phyloP scores from a whole-genome alignment of 2,113 vertebrate genomes.

The Anoplopoma fimbria region DNA sequence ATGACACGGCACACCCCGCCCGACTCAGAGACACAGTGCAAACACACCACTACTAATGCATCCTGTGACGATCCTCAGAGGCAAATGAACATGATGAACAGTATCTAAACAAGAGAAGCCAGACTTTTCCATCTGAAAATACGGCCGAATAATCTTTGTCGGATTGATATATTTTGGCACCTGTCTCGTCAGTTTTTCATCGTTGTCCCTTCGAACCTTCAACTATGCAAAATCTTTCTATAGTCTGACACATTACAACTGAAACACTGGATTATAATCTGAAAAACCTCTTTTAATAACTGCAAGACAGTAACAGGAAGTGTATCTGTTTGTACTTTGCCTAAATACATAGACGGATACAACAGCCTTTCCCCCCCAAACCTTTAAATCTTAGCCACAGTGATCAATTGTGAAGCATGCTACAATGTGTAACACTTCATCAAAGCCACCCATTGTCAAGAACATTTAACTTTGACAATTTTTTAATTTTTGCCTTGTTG shows the following conservation, averaged over 20 bases:
- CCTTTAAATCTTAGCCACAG: not conserved
- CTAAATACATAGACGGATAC: not conserved
- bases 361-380: not conserved
- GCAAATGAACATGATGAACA: not conserved
- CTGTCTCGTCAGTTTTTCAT: not conserved
- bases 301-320: not conserved
- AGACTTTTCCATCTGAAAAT: not conserved
- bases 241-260: not conserved
- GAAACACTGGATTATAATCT: not conserved
- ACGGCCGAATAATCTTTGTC: not conserved
- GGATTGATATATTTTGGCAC: not conserved
- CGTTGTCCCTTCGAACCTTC: not conserved
- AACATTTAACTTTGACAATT: not conserved
- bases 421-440: not conserved
- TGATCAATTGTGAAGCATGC: not conserved
- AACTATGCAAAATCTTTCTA: not conserved
- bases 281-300: not conserved
- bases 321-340: not conserved
- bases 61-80: not conserved
- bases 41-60: conserved; percentile 3
- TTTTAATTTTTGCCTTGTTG: not conserved
- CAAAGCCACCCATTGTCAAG: conserved; percentile 14
- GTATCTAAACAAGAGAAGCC: not conserved
- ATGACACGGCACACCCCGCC: conserved; percentile 49
- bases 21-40: conserved; percentile 36